phyloP scores from a whole-genome alignment of 2,888 invertebrate genomes.

The Steinernema carpocapsae region DNA sequence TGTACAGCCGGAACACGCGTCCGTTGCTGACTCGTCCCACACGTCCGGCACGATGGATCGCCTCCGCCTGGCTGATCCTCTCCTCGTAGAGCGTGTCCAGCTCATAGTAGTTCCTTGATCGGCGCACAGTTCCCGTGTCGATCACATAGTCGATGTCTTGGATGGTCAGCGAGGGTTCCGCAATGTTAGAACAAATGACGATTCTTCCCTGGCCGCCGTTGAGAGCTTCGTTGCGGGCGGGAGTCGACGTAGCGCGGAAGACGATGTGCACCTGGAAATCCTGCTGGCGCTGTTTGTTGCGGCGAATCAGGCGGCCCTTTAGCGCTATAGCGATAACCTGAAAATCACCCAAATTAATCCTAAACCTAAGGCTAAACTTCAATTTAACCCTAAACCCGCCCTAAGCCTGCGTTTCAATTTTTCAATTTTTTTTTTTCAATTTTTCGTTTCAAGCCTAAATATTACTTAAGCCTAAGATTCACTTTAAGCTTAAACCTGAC shows the following conservation, averaged over 20 bases:
- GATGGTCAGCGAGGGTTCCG: conserved; percentile 5
- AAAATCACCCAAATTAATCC: too few relatives aligned
- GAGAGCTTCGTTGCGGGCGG: conserved; percentile 7
- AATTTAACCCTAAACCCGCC: too few relatives aligned
- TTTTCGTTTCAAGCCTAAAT: too few relatives aligned
- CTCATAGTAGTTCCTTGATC: conserved; percentile 15
- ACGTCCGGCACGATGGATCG: conserved; percentile 8
- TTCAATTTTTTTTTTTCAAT: too few relatives aligned
- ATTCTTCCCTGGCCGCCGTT: not conserved
- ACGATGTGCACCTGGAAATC: not conserved
- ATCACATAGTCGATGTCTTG: conserved; percentile 24
- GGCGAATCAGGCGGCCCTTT: not conserved
- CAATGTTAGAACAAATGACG: conserved; percentile 24
- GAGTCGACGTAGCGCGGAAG: conserved; percentile 2
- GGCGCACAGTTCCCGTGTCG: conserved; percentile 22
- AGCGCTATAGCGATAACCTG: not conserved
- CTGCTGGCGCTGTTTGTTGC: not conserved
- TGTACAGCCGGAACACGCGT: conserved; percentile 12
- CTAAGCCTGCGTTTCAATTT: too few relatives aligned
- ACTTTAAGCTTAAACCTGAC: too few relatives aligned
- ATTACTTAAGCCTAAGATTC: too few relatives aligned
- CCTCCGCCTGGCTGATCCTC: conserved; percentile 17
- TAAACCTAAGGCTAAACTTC: not conserved
- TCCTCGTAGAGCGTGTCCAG: conserved; percentile 23
- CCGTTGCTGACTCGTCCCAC: not conserved